Evolutionary conservation across 2,888 invertebrate species (phyloP).

Genomic region (Drosophila niveifrons): DNA sequence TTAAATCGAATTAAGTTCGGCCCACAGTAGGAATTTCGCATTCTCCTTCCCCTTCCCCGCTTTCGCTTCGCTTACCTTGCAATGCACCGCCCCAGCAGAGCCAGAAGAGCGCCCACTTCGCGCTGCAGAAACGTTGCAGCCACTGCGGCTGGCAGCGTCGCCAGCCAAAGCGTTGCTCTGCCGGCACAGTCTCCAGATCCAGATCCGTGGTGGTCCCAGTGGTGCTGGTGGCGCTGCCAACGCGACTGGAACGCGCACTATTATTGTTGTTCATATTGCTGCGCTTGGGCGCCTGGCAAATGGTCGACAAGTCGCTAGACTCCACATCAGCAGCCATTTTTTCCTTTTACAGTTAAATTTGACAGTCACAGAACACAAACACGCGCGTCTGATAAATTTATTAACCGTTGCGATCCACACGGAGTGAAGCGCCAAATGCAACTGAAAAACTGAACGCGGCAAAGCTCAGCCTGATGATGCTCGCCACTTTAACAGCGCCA

Average conservation of each 20-base stretch:
- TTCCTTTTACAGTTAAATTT: not conserved
- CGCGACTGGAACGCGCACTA: conserved; percentile 69
- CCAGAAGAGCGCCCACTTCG: conserved; percentile 93
- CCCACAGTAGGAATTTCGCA: conserved; percentile 24
- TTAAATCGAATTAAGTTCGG: conserved; percentile 63
- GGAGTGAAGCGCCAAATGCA: conserved; percentile 63
- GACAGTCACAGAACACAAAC: not conserved
- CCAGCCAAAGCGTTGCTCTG: conserved; percentile 88
- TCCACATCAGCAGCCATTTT: conserved; percentile 26
- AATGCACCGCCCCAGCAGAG: conserved; percentile 92
- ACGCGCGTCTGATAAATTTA: not conserved
- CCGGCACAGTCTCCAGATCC: conserved; percentile 17
- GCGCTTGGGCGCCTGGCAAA: conserved; percentile 50
- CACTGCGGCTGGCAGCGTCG: conserved; percentile 88
- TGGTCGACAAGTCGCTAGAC: conserved; percentile 25
- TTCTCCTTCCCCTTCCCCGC: not conserved
- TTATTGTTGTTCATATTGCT: conserved; percentile 77
- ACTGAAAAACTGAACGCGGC: conserved; percentile 70
- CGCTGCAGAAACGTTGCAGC: conserved; percentile 90
- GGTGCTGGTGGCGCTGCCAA: conserved; percentile 51
- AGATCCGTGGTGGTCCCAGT: conserved; percentile 32
- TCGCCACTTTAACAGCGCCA: conserved; percentile 39
- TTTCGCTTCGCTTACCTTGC: conserved; percentile 87
- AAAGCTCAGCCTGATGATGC: conserved; percentile 54
- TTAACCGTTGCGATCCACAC: conserved; percentile 64